Evolutionary conservation across 1,140 invertebrate genomes (phyloP), one percentile per base, ranked within the genome.

Genomic region (Drepana arcuata): DNA sequence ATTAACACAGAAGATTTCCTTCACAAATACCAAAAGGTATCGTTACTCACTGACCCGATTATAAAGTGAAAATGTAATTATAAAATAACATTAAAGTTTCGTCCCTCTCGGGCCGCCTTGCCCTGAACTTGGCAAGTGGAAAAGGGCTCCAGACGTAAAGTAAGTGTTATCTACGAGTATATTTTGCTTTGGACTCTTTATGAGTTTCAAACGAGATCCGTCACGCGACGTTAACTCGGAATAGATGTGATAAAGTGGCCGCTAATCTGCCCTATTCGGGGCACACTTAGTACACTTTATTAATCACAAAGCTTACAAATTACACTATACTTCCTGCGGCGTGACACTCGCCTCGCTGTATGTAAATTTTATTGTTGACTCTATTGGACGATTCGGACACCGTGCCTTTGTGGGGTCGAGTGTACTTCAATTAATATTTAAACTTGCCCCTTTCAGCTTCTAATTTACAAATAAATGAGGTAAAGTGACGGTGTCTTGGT

Each of bases 281-380:
- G 61, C 73, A 69, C 78, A 82, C 69, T 82, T 79, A 79, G 69
- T 78, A 74, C 69, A 78, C 60, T 79, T 82, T 82, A 82, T 82
- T 82, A 82, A 82, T 82, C 74, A 79, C 70, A 78, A 82, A 78
- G 67, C 64, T 75, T 74, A 79, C 78, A 82, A 82, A 81, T 79
- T 75, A 79, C 77, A 48, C 54, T 61, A 62, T 59, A 68, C 77
- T 81, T 81, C 77, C 77, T 77, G 71, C 57, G 51, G 51, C 51
- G 63, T 67, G 68, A 74, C 77, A 65, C 57, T 57, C 49, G 50
- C 57, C 58, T 57, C 51, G 50, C 49, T 33, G 50, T 77, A 81
- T 79, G 74, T 49, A 77, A 79, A 77, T 81, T 78, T 77, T 74
- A 77, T 81, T 53, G 73, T 72, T 49, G 37, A 36, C 56, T 69